Evolutionary conservation across 2,113 vertebrate species (phyloP).

Genomic region (Lamprologus tigripictilis): DNA sequence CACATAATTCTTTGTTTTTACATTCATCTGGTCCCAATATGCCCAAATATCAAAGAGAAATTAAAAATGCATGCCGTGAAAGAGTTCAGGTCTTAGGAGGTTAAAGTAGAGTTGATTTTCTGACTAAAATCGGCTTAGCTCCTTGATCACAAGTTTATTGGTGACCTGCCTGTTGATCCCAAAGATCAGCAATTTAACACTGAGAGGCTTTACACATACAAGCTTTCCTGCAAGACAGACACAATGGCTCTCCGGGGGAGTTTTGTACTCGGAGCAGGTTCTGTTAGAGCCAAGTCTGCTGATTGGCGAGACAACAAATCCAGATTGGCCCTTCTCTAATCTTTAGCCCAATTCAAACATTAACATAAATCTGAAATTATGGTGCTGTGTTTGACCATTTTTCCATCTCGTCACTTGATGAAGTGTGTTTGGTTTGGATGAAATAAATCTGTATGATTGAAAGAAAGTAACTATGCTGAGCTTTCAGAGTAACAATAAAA

Average conservation of each 20-base stretch:
- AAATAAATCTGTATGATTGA: neutral
- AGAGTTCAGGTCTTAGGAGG: too few species aligned
- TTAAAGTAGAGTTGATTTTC: neutral
- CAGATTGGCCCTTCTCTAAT: slow-evolving; percentile 12
- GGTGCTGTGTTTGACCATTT: neutral
- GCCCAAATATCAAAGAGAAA: too few species aligned
- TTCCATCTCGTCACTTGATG: neutral
- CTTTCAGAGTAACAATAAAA: neutral
- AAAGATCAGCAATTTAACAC: slow-evolving; percentile 6
- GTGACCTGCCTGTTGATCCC: neutral
- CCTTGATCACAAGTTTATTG: neutral
- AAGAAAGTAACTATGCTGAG: neutral
- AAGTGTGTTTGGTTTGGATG: neutral
- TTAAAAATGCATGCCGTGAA: too few species aligned
- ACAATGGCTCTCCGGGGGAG: slow-evolving; percentile 7
- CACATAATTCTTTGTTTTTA: too few species aligned
- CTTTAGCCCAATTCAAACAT: slow-evolving; percentile 9
- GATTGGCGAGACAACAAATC: slow-evolving; percentile 40
- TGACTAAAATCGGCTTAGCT: neutral
- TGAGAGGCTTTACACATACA: neutral
- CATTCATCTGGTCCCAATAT: too few species aligned
- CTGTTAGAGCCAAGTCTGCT: slow-evolving; percentile 21
- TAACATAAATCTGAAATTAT: neutral
- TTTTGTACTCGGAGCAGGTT: slow-evolving; percentile 32
- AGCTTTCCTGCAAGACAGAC: neutral